Evolutionary conservation across 2,797 vertebrate genomes (phyloP), one percentile per base, ranked within the genome.

Genomic region (Coregonus ussuriensis): DNA sequence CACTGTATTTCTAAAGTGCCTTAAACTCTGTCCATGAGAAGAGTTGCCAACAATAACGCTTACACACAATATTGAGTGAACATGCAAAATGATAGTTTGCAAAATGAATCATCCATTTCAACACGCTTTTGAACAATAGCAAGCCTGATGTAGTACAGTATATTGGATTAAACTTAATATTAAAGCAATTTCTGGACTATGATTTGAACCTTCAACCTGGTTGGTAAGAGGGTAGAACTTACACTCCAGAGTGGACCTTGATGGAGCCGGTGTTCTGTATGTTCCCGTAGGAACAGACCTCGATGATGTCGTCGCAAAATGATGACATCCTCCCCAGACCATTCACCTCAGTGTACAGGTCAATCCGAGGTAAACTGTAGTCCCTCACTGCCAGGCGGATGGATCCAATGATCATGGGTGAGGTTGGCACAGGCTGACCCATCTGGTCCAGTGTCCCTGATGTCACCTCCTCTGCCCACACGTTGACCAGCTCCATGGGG

Each of bases 171-270:
- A 47, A 13, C 11, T 47, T 11, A 47, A 47, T 47, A 47, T 47
- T 47, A 47, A 6, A 56, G 53, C 16, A 18, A 56, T 56, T 4
- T 18, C 16, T 18, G 18, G 56, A n/a, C 56, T 21, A 62, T 7
- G 18, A n/a, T 13, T 29, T 29, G 63, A 11, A 63, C 59, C 59
- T 14, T 25, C 6, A 66, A 66, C 25, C n/a, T 0, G 2, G 15
- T n/a, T 21, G 6, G 18, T n/a, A 21, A 15, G 65, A 1, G 31
- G 15, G 47, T 3, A 15, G 35, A 79, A 95, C 97, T 97, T 94
- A 99, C 98, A 91, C 94, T 93, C 98, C 98, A 87, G 96, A 96
- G 71, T 97, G 94, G 66, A 99, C 96, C 92, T 95, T 97, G 79
- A 99, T 96, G 77, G 98, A 99, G 81, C 94, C 95, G 0, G 97